phyloP scores from a whole-genome alignment of 2,888 invertebrate genomes.

The Platycnemis pennipes region DNA sequence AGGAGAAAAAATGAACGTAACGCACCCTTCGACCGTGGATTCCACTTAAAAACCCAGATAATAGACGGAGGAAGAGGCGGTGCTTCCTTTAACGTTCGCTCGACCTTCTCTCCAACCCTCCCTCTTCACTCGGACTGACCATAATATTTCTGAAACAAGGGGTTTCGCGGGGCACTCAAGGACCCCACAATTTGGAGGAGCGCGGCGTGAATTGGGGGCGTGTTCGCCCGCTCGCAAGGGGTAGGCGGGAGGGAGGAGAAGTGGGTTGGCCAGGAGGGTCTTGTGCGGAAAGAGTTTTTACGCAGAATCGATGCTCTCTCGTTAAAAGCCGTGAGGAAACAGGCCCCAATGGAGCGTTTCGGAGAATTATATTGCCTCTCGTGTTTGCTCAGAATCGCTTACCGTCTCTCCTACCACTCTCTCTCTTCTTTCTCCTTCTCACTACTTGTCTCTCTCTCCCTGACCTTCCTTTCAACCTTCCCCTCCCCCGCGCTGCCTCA shows the following conservation, averaged over 20 bases:
- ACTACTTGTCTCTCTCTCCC: not conserved
- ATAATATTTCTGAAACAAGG: not conserved
- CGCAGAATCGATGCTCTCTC: not conserved
- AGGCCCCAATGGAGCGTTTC: not conserved
- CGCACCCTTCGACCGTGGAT: no score
- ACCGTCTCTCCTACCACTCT: not conserved
- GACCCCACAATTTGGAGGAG: not conserved
- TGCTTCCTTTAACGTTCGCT: not conserved
- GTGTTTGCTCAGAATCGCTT: not conserved
- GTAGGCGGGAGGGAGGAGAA: no score
- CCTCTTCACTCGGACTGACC: no score
- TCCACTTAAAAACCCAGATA: not conserved
- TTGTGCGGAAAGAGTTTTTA: not conserved
- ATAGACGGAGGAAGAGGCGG: not conserved
- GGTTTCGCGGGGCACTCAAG: not conserved
- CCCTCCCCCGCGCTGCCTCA: no score
- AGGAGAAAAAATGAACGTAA: no score
- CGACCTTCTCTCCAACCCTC: no score
- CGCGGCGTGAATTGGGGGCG: not conserved
- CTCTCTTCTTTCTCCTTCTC: not conserved
- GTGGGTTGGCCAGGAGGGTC: no score
- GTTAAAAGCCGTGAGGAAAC: not conserved
- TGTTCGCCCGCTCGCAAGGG: not conserved
- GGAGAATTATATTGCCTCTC: not conserved
- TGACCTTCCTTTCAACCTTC: no score